Evolutionary conservation across 2,113 vertebrate species (phyloP).

Genomic region (Coracopsis vasa): DNA sequence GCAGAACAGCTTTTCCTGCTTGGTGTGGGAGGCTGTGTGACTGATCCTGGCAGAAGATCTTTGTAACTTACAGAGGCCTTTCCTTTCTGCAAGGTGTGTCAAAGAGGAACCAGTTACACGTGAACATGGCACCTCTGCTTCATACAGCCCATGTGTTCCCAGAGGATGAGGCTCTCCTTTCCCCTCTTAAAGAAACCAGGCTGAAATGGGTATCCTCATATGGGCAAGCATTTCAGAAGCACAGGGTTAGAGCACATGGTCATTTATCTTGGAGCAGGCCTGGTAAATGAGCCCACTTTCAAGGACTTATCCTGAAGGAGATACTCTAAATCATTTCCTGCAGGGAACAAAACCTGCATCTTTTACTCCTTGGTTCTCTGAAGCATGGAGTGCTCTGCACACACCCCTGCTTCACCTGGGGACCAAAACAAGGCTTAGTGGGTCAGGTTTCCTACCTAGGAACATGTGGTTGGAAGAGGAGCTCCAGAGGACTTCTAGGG

Average conservation of each 20-base stretch:
- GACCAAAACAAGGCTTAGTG: not conserved
- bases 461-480: not conserved
- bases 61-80: not conserved
- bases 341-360: not conserved
- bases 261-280: not conserved
- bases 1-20: not conserved
- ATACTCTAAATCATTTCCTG: not conserved
- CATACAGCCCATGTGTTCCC: not conserved
- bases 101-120: not conserved
- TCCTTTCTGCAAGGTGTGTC: not conserved
- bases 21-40: not conserved
- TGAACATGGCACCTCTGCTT: not conserved
- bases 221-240: not conserved
- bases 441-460: not conserved
- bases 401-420: not conserved
- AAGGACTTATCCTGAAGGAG: not conserved
- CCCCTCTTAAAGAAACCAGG: not conserved
- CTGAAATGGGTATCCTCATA: not conserved
- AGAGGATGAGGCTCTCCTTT: not conserved
- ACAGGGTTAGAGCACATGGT: not conserved
- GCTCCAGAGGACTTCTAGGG: not conserved
- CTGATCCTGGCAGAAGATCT: not conserved
- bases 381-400: not conserved
- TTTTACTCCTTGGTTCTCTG: not conserved
- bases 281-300: not conserved